These are phyloP conservation scores for Cepphus grylle DNA, from an alignment of 2,113 vertebrate genomes.

Conservation along the genomic window DNA sequence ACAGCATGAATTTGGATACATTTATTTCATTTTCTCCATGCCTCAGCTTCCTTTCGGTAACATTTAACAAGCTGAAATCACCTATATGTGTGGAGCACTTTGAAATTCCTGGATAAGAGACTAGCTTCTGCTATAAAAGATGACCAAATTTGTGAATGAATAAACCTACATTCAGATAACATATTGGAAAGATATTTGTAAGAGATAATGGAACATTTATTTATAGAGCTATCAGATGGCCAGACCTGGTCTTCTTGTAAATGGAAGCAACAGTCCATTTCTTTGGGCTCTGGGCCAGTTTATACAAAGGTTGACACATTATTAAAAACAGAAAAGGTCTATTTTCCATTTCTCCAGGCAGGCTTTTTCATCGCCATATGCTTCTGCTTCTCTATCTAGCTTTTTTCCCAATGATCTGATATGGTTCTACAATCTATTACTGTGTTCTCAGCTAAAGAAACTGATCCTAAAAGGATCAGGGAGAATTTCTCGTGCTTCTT, in stretches of 20 bases:
- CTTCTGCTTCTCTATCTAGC: neutral
- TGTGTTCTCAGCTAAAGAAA: neutral
- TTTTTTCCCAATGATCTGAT: neutral
- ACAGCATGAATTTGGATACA: neutral
- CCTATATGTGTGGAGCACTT: neutral
- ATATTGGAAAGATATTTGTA: constrained; percentile 1
- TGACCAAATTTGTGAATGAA: constrained; percentile 34
- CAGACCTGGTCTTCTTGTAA: neutral
- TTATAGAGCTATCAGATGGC: constrained; percentile 8
- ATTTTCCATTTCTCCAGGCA: neutral
- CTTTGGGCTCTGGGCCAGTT: constrained; percentile 30
- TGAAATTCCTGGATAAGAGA: neutral
- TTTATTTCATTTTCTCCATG: neutral
- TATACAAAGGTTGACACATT: constrained; percentile 27
- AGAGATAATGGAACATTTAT: constrained; percentile 44
- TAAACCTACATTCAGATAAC: constrained; percentile 1
- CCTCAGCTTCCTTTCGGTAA: neutral
- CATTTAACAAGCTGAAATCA: neutral
- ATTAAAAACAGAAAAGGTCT: constrained; percentile 3
- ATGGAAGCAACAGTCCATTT: constrained; percentile 7
- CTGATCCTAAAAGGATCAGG: neutral
- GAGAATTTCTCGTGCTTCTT: neutral
- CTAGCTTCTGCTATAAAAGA: neutral
- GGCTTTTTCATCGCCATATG: neutral
- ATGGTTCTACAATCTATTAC: neutral